Evolutionary conservation across 1,140 invertebrate species (phyloP), one percentile per base, ranked within the genome.

Genomic region (Diorhabda carinulata): DNA sequence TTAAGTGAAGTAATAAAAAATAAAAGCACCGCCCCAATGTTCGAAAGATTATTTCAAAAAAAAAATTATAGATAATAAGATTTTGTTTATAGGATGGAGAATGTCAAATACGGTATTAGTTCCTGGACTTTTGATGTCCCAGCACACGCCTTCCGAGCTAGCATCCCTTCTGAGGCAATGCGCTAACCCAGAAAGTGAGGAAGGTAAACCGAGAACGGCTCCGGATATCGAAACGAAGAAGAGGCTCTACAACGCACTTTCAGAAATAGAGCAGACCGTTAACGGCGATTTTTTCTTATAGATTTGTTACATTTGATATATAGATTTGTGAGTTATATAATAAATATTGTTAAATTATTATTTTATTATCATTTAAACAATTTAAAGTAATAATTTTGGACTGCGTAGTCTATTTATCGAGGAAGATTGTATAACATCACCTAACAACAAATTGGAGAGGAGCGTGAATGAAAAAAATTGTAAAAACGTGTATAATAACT

Each of bases 71-170:
- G 25, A 25, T 25, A 25, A 25, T 25, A 25, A 25, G 25, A 25
- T 25, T 25, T 25, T 89, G 60, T 87, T 88, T 74, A 78, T 88
- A 43, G 87, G 87, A 0, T 87, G 87, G 86, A 83, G 84, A 10
- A 78, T 86, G 60, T 85, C 86, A 2, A 86, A 86, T 44, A 84
- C 82, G 40, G 79, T 87, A n/a, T 83, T 88, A 69, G 82, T 87
- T 72, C 87, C 87, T 43, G 87, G 87, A 6, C 73, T 88, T 57
- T 75, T 88, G 3, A 84, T 87, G 80, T 86, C 86, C 0, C 80
- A 83, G 56, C 82, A 85, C 64, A 86, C 86, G 3, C 85, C 86
- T 5, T 81, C 82, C 7, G 82, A 82, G 10, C 73, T 88, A 40
- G 83, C 85, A 0, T 78, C 84, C 0, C 76, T 88, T 57, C 74